These are phyloP conservation scores for Brachystomella parvula DNA, from an alignment of 1,140 invertebrate species.

Conservation along the genomic window DNA sequence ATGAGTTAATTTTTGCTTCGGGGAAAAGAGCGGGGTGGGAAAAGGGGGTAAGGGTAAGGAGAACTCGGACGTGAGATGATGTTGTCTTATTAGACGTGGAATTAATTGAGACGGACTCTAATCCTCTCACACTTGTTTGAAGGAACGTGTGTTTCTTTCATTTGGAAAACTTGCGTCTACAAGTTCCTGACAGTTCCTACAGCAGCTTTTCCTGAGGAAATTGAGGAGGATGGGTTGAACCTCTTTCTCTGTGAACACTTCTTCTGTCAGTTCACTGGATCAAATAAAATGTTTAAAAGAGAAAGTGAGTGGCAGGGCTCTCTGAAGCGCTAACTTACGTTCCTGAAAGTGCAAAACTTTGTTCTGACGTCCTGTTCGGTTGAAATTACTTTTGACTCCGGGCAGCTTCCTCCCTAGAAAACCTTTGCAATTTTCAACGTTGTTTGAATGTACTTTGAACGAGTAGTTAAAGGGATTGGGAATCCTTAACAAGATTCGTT, in stretches of 20 bases:
- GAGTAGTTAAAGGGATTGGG: no score
- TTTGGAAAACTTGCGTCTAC: no score
- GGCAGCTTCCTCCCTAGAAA: neutral
- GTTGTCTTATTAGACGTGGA: neutral
- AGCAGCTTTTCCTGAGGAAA: neutral
- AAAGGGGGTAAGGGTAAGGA: neutral
- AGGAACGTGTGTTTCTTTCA: neutral
- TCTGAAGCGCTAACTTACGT: neutral
- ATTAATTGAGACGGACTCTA: slow-evolving; percentile 4
- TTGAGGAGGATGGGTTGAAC: neutral
- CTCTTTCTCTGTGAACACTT: no score
- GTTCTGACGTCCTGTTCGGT: neutral
- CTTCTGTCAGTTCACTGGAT: neutral
- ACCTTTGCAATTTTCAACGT: neutral
- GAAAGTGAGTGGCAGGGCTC: slow-evolving; percentile 3
- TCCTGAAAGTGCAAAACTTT: neutral
- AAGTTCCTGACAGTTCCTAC: neutral
- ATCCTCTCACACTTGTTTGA: no score
- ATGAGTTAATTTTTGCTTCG: neutral
- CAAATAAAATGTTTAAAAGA: slow-evolving; percentile 2
- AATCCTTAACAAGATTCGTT: no score
- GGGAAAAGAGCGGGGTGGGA: no score
- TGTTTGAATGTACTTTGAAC: no score
- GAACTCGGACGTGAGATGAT: neutral
- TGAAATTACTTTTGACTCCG: no score